These are phyloP conservation scores for Ameiurus melas DNA, from an alignment of 2,113 vertebrate genomes.

Conservation along the genomic window DNA sequence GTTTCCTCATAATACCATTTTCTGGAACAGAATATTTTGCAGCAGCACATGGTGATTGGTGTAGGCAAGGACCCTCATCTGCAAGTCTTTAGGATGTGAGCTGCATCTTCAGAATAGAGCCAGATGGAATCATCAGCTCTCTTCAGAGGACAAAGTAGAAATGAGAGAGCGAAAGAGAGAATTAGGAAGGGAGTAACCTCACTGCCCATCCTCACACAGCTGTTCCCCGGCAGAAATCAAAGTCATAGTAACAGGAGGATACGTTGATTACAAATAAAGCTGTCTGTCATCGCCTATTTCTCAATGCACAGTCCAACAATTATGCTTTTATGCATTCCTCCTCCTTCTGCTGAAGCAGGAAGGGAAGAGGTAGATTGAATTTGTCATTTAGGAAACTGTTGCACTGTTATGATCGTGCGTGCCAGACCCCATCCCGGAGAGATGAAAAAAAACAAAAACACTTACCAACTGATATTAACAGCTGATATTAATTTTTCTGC, in stretches of 20 bases:
- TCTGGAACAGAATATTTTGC: constrained; percentile 24
- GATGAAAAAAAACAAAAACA: not conserved
- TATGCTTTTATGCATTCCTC: constrained; percentile 5
- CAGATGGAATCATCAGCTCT: constrained; percentile 39
- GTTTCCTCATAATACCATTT: constrained; percentile 14
- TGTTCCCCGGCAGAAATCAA: constrained; percentile 40
- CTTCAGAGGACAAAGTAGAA: constrained; percentile 40
- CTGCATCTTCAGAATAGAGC: constrained; percentile 17
- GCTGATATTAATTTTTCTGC: not conserved
- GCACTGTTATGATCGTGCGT: not conserved
- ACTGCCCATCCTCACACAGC: constrained; percentile 21
- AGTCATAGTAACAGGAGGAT: constrained; percentile 25
- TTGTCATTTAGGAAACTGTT: constrained; percentile 25
- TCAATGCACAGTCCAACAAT: constrained; percentile 42
- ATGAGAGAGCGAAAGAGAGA: constrained; percentile 18
- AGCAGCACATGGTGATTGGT: constrained; percentile 20
- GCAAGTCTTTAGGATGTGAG: constrained; percentile 58
- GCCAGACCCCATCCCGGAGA: not conserved
- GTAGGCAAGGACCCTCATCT: constrained; percentile 59
- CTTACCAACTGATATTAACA: not conserved
- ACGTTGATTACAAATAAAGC: constrained; percentile 46
- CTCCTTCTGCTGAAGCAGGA: not conserved
- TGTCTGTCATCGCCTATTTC: constrained; percentile 43
- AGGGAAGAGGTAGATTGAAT: constrained; percentile 25
- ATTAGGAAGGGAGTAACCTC: constrained; percentile 38